Base-by-base conservation (phyloP, 2,888 invertebrate species). In the Rhamnusium bicolor region DNA sequence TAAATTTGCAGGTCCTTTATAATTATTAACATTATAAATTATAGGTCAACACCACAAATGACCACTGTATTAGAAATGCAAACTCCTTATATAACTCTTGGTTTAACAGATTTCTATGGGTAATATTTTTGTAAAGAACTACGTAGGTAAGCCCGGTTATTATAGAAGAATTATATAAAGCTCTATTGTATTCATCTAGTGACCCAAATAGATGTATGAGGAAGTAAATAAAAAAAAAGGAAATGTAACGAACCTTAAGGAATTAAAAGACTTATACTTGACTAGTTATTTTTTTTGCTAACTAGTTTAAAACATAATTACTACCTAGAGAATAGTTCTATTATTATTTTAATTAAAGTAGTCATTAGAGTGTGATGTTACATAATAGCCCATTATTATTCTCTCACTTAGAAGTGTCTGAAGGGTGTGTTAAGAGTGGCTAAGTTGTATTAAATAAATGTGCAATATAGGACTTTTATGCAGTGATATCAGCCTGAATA, bases 131-230 rank as follows among this genome's bases (percentile, higher is more conserved):
- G 3, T 10, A 40, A 40, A 40, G 40, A 40, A 40, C 12, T 40
- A n/a, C 10, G 24, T 24, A 49, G 21, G 24, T n/a, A 53, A 53
- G n/a, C 24, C 53, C 19, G 10, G 32, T 32, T 32, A 10, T 10
- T 4, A 0, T 40, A n/a, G n/a, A 40, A 40, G n/a, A n/a, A 14
- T 40, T 40, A 40, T n/a, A 40, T n/a, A 40, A 40, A 40, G 40
- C n/a, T 4, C n/a, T 75, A 72, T 75, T 75, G 72, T 75, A 61
- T 72, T 53, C 60, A n/a, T 58, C 67, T 67, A 74, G 63, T 71
- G 74, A 71, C 72, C 74, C 63, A 75, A 63, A 72, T 72, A 71
- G 58, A 70, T 61, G 56, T 70, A 70, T 51, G 66, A 75, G 75
- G 73, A 75, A 71, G 73, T 68, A 14, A 21, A 49, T 4, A 66